phyloP scores from a whole-genome alignment of 30 jellyfish, hydroid and myxozoan species.

The Hydractinia echinata region DNA sequence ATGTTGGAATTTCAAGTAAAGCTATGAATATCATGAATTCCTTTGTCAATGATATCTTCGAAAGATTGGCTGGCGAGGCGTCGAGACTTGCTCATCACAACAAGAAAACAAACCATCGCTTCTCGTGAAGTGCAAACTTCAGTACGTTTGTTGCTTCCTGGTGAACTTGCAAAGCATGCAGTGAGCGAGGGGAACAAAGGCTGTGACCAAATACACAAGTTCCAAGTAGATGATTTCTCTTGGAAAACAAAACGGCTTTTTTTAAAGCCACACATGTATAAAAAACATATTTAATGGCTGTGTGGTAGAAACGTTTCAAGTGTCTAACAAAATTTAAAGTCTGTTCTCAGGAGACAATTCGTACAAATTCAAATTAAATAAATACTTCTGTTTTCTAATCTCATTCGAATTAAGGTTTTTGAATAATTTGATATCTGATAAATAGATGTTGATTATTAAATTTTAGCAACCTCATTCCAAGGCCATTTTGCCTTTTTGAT shows the following conservation, averaged over 20 bases:
- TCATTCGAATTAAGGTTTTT: no score
- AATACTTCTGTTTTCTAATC: no score
- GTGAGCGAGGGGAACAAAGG: conserved; percentile 97
- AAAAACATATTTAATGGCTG: background rate
- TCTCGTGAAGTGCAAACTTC: conserved; percentile 91
- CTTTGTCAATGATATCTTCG: conserved; percentile 92
- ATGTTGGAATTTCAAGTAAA: conserved; percentile 85
- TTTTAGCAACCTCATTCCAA: no score
- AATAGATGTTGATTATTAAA: no score
- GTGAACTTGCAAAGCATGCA: conserved; percentile 94
- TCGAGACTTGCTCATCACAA: conserved; percentile 81
- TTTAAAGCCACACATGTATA: conserved; percentile 1
- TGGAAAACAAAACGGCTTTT: background rate
- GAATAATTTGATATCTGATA: no score
- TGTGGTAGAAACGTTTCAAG: no score
- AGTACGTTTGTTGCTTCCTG: conserved; percentile 89
- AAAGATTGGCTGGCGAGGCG: conserved; percentile 96
- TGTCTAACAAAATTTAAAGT: no score
- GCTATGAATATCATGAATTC: conserved; percentile 98
- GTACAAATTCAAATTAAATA: no score
- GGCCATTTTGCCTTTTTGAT: no score
- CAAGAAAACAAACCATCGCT: conserved; percentile 75
- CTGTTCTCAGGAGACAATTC: no score
- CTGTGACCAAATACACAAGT: conserved; percentile 94
- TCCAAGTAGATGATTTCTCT: conserved; percentile 34